Percentiles rank a stretch among this genome's conserved stretches.
Conservation (phyloP, 2,888 invertebrate species). For the Drosophila affinis region DNA sequence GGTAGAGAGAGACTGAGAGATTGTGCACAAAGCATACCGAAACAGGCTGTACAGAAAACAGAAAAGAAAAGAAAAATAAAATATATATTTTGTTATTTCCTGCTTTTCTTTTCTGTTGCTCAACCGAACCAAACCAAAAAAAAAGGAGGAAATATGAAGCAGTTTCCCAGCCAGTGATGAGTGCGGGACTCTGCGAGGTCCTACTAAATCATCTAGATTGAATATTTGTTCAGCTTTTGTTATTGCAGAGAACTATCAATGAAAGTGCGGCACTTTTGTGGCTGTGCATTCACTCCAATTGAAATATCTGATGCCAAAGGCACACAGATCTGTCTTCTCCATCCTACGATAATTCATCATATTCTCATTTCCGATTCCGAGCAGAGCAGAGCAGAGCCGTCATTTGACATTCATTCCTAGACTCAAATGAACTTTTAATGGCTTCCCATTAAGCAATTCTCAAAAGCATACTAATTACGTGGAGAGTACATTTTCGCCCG, state of each 20-base stretch:
- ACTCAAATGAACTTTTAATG: background rate
- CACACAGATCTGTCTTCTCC: background rate
- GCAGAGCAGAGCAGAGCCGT: background rate
- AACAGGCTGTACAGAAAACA: slow-evolving; percentile 16
- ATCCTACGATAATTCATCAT: background rate
- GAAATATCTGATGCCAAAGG: background rate
- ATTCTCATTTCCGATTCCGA: background rate
- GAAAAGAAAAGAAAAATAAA: slow-evolving; percentile 29
- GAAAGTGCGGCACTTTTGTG: slow-evolving; percentile 29
- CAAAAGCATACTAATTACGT: background rate
- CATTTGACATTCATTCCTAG: background rate
- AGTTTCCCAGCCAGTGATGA: slow-evolving; percentile 36
- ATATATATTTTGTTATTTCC: slow-evolving; percentile 17
- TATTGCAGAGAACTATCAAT: background rate
- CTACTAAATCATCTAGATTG: slow-evolving; percentile 9
- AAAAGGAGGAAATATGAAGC: slow-evolving; percentile 10
- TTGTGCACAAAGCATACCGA: slow-evolving; percentile 40
- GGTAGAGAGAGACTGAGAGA: background rate
- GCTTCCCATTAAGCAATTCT: background rate
- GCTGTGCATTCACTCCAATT: slow-evolving; percentile 11
- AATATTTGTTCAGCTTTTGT: slow-evolving; percentile 11
- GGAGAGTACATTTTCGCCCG: background rate
- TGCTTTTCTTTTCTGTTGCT: slow-evolving; percentile 30
- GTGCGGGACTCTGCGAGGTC: slow-evolving; percentile 1
- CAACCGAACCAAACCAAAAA: slow-evolving; percentile 30